Evolutionary conservation across 1,140 invertebrate genomes (phyloP).

Genomic region (Acromyrmex echinatior): DNA sequence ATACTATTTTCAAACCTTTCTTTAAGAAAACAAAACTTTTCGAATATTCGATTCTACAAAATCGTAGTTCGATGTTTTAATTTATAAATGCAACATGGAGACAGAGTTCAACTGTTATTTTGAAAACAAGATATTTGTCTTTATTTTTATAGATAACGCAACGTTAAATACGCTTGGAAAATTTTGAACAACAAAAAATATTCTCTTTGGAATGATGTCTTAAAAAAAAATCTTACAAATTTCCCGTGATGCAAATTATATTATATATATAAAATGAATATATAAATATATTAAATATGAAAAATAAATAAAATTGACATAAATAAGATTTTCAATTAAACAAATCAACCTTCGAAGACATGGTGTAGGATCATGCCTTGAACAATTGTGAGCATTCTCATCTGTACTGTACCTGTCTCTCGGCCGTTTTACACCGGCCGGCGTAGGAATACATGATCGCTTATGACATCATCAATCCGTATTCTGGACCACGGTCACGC

Average conservation of each 20-base stretch:
- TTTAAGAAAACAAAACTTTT: neutral
- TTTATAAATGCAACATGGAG: neutral
- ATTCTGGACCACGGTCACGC: slow-evolving; percentile 79
- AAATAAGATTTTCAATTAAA: neutral
- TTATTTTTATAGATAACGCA: slow-evolving; percentile 6
- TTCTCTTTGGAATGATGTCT: neutral
- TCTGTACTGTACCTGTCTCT: slow-evolving; percentile 55
- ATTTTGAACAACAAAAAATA: neutral
- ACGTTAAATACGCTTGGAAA: neutral
- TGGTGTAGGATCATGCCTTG: no score
- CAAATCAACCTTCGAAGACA: neutral
- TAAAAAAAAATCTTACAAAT: neutral
- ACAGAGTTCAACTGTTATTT: neutral
- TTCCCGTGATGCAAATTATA: neutral
- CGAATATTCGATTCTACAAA: neutral
- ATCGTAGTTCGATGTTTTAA: neutral
- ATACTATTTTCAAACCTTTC: neutral
- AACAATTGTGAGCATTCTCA: neutral
- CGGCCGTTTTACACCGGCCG: slow-evolving; percentile 46
- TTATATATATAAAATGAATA: neutral
- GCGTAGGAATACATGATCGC: slow-evolving; percentile 77
- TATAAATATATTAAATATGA: neutral
- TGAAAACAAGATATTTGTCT: neutral
- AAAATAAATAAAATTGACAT: neutral
- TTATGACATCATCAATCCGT: slow-evolving; percentile 82